Evolutionary conservation across 2,888 invertebrate genomes (phyloP).

Genomic region (Metellina segmentata): DNA sequence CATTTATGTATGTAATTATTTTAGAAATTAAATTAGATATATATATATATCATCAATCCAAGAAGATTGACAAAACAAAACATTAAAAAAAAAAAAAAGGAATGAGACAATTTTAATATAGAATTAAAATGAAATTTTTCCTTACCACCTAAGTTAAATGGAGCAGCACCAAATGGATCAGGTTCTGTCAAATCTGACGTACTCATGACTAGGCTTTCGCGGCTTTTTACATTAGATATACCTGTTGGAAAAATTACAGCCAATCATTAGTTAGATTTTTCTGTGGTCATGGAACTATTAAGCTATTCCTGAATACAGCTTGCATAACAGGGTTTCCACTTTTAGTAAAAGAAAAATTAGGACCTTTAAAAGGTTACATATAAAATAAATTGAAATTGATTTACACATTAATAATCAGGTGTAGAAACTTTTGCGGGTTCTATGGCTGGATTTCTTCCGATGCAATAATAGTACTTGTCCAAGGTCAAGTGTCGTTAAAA

Average conservation of each 20-base stretch:
- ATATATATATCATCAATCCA: neutral
- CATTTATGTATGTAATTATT: neutral
- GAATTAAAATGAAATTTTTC: neutral
- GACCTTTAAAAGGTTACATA: neutral
- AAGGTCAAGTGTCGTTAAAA: too few relatives aligned
- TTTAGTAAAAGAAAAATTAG: neutral
- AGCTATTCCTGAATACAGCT: too few relatives aligned
- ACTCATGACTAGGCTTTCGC: conserved; percentile 86
- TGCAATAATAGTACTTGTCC: too few relatives aligned
- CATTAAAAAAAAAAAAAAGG: neutral
- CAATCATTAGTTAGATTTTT: neutral
- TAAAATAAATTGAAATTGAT: neutral
- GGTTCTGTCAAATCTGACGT: conserved; percentile 84
- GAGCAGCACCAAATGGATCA: conserved; percentile 90
- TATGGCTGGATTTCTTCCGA: too few relatives aligned
- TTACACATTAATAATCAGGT: neutral
- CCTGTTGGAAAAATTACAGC: conserved; percentile 80
- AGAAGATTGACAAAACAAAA: too few relatives aligned
- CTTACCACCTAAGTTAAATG: conserved; percentile 84
- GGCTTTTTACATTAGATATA: conserved; percentile 86
- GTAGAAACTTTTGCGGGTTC: neutral
- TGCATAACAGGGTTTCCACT: too few relatives aligned
- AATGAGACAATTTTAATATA: neutral
- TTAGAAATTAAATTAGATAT: neutral
- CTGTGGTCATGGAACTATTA: too few relatives aligned